A percentile compares a stretch with the other conserved stretches of the same genome.
Evolutionary conservation across 1,140 invertebrate genomes (phyloP).

Genomic region (Tribolium castaneum): DNA sequence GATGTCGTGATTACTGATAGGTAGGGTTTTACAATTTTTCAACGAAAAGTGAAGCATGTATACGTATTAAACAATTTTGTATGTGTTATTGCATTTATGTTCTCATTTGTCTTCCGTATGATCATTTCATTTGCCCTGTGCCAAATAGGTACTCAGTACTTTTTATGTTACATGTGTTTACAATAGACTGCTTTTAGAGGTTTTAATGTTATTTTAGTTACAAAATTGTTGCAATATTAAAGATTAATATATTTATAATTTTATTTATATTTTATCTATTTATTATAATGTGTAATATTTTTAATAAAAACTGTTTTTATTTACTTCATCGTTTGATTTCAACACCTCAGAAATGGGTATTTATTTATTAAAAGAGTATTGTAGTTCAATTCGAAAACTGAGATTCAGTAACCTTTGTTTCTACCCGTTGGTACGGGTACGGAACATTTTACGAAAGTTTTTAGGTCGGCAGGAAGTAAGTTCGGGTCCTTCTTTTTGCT

Average conservation of each 20-base stretch:
- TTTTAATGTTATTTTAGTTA: conserved; percentile 12
- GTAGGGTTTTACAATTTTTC: not conserved
- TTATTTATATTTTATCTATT: conserved; percentile 35
- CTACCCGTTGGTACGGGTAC: too few species aligned
- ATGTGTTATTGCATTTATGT: not conserved
- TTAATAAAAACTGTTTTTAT: conserved; percentile 28
- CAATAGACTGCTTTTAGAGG: conserved; percentile 19
- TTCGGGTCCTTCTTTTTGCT: too few species aligned
- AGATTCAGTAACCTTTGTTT: too few species aligned
- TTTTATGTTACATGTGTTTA: not conserved
- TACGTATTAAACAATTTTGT: not conserved
- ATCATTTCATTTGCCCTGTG: conserved; percentile 1
- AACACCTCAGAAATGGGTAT: not conserved
- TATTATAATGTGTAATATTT: conserved; percentile 31
- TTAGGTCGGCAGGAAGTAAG: too few species aligned
- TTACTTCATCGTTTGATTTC: not conserved
- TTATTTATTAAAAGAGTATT: too few species aligned
- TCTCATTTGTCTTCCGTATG: conserved; percentile 10
- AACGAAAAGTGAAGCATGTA: not conserved
- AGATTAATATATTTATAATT: conserved; percentile 30
- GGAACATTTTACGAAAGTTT: too few species aligned
- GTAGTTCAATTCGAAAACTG: too few species aligned
- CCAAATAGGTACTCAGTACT: conserved; percentile 19
- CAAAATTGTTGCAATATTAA: conserved; percentile 35
- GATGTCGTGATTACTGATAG: conserved; percentile 7